A percentile compares a stretch with the other conserved stretches of the same genome.
Conservation (phyloP, 2,797 vertebrate species). For the Cottoperca gobio region DNA sequence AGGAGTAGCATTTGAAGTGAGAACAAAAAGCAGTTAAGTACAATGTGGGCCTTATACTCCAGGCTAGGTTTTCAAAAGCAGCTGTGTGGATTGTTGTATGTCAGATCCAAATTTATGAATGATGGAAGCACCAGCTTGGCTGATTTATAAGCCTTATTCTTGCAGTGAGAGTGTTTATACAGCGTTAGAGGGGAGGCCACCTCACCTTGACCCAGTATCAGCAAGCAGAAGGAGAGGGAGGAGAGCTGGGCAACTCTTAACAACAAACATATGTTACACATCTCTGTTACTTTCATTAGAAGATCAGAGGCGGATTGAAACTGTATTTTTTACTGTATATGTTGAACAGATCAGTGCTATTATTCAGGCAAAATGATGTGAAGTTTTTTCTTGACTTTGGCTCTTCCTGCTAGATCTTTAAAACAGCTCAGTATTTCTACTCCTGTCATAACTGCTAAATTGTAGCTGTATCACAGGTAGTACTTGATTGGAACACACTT, state of each 20-base stretch:
- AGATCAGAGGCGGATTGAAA: constrained; percentile 27
- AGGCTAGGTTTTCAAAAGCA: constrained; percentile 37
- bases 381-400: neutral
- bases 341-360: constrained; percentile 17
- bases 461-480: constrained; percentile 4
- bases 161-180: constrained; percentile 28
- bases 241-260: constrained; percentile 42
- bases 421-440: constrained; percentile 33
- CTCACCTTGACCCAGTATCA: constrained; percentile 50
- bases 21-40: constrained; percentile 14
- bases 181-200: constrained; percentile 20
- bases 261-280: constrained; percentile 55
- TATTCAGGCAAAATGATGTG: neutral
- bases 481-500: constrained; percentile 19
- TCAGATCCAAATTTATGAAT: constrained; percentile 56
- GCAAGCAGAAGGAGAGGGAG: constrained; percentile 25
- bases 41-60: constrained; percentile 17
- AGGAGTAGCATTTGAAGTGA: neutral
- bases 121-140: constrained; percentile 15
- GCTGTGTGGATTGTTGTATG: constrained; percentile 46
- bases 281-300: constrained; percentile 28
- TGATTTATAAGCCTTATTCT: constrained; percentile 56
- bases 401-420: neutral
- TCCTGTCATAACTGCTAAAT: constrained; percentile 7
- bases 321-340: constrained; percentile 19